Percentiles rank a stretch among this genome's conserved stretches.
These are phyloP conservation scores for Incurvaria masculella DNA, from an alignment of 2,888 invertebrate genomes.

Conservation along the genomic window DNA sequence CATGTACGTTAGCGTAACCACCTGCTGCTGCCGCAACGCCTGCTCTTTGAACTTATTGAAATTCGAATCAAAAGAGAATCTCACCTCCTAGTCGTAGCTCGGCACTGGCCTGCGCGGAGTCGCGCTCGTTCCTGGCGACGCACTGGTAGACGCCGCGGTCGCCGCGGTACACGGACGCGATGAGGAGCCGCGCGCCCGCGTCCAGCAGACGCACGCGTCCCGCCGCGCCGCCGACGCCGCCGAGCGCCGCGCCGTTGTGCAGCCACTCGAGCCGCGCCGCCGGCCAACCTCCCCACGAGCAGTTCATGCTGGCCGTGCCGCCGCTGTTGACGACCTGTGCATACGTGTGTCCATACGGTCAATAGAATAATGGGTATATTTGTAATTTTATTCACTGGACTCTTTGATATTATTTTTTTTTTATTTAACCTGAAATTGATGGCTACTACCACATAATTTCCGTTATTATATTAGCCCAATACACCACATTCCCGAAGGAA, in stretches of 20 bases:
- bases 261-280: constrained; percentile 70
- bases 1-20: neutral
- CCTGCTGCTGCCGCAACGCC: too few relatives aligned
- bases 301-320: constrained; percentile 78
- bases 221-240: constrained; percentile 36
- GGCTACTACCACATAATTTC: too few relatives aligned
- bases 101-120: constrained; percentile 77
- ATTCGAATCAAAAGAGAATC: constrained; percentile 16
- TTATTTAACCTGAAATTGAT: too few relatives aligned
- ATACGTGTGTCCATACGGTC: too few relatives aligned
- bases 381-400: too few relatives aligned
- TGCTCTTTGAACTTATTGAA: neutral
- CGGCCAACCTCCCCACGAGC: constrained; percentile 77
- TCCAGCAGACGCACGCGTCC: constrained; percentile 34
- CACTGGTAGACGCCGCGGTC: constrained; percentile 91
- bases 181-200: constrained; percentile 38
- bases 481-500: too few relatives aligned
- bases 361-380: too few relatives aligned
- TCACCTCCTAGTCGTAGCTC: constrained; percentile 76
- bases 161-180: constrained; percentile 61
- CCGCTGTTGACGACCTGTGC: constrained; percentile 83
- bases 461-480: too few relatives aligned
- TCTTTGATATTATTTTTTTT: too few relatives aligned
- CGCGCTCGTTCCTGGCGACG: constrained; percentile 73
- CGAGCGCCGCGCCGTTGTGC: constrained; percentile 66